Percentiles rank a stretch among this genome's conserved stretches.
These are phyloP conservation scores for Chlamydotis undulata DNA, from an alignment of 2,113 vertebrate genomes.

Conservation along the genomic window DNA sequence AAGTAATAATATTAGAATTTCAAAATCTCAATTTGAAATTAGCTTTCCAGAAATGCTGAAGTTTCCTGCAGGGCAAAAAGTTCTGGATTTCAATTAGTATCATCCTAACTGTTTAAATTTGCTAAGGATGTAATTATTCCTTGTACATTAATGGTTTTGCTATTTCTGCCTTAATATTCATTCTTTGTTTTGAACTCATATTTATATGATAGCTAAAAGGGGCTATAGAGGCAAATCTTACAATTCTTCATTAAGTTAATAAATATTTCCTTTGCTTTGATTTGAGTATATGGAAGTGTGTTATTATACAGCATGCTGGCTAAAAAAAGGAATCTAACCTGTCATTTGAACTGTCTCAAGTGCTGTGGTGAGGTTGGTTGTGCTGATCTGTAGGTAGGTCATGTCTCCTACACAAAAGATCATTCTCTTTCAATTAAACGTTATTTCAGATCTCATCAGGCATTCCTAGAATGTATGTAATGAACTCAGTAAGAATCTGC, in stretches of 20 bases:
- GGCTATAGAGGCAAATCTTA: neutral
- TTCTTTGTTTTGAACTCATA: neutral
- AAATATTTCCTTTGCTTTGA: neutral
- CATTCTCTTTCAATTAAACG: neutral
- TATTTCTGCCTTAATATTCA: neutral
- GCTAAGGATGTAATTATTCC: neutral
- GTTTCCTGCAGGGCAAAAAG: neutral
- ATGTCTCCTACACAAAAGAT: neutral
- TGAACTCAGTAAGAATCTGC: neutral
- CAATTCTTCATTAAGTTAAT: neutral
- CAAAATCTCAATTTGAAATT: conserved; percentile 8
- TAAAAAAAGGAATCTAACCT: neutral
- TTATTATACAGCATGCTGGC: neutral
- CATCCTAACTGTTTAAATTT: neutral
- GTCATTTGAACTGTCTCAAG: neutral
- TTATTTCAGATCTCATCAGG: neutral
- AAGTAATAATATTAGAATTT: conserved; percentile 24
- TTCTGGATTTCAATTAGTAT: neutral
- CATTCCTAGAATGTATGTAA: neutral
- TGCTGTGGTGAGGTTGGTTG: neutral
- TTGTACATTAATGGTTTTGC: neutral
- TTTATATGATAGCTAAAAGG: neutral
- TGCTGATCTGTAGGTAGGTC: neutral
- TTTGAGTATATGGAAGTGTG: neutral
- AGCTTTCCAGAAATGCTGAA: neutral